Percentiles rank a stretch among this genome's conserved stretches.
These are phyloP conservation scores for Nymphalis c-album DNA, from an alignment of 2,888 invertebrate genomes.

Conservation along the genomic window DNA sequence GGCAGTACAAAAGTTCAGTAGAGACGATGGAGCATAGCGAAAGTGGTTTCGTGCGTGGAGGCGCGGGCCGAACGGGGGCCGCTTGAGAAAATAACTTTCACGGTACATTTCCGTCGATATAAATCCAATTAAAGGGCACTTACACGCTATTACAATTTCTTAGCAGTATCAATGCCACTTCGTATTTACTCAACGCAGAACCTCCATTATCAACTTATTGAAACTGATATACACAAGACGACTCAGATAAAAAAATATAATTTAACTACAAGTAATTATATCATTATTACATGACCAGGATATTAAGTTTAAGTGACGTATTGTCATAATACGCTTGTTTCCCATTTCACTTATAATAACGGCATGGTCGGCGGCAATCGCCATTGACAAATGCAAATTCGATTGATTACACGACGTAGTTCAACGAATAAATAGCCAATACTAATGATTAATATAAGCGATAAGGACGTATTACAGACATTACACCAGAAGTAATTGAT, in stretches of 20 bases:
- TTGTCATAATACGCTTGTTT: slow-evolving; percentile 12
- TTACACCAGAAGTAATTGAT: slow-evolving; percentile 15
- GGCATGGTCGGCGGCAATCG: not conserved
- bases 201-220: slow-evolving; percentile 9
- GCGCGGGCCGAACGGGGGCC: slow-evolving; percentile 53
- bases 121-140: slow-evolving; percentile 57
- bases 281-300: not conserved
- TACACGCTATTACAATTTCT: slow-evolving; percentile 24
- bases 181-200: slow-evolving; percentile 10
- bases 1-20: slow-evolving; percentile 53
- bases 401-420: slow-evolving; percentile 13
- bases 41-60: slow-evolving; percentile 71
- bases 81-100: slow-evolving; percentile 79
- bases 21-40: slow-evolving; percentile 62
- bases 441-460: slow-evolving; percentile 11
- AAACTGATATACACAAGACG: not conserved
- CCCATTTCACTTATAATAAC: slow-evolving; percentile 12
- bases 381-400: slow-evolving; percentile 32
- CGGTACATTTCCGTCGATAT: slow-evolving; percentile 71
- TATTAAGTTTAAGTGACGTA: slow-evolving; percentile 12
- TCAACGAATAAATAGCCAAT: slow-evolving; percentile 14
- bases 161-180: slow-evolving; percentile 19
- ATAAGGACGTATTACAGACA: slow-evolving; percentile 9
- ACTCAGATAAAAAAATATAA: not conserved
- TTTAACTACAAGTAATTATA: not conserved